Base-by-base conservation (phyloP, 2,888 invertebrate species). In the Argyra leucocephala region DNA sequence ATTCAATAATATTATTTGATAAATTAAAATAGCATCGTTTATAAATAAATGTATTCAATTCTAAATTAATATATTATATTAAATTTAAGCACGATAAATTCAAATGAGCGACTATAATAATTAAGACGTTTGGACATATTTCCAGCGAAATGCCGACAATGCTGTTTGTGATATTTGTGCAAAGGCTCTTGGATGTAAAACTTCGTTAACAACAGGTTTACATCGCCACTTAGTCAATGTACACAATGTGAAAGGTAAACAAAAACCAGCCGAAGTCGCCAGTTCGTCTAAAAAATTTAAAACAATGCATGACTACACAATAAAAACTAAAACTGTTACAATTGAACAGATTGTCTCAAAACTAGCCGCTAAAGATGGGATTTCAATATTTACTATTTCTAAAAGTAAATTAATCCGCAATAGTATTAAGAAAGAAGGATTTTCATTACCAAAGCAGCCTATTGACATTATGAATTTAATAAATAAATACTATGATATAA, bases 391-490 rank as follows among this genome's bases (percentile, higher is more conserved):
- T 48, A 23, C 61, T 22, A 64, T 64, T n/a, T 48, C 59, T 21
- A 61, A 21, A 24, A 64, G 64, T 23, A 37, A 59, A 37, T 64
- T 60, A 37, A 64, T 64, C 2, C 31, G 64, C 12, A 60, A 60
- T 7, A 59, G 36, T 23, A 37, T 63, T 31, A 22, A n/a, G 18
- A 36, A 60, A 22, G n/a, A 59, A 37, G 60, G 64, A 12, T 64
- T 64, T 37, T 7, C 12, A 37, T 37, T 64, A 23, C 63, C 63
- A 36, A 63, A 63, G 24, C 31, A 63, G 6, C 37, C 59, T 10
- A 36, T 36, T 3, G 59, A 63, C 37, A 36, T 63, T 23, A 63
- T 63, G 63, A 59, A 63, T 15, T 36, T 59, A 22, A 63, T 63
- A 37, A n/a, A 60, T 23, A 22, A 12, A 23, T 23, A 22, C 6